phyloP scores from a whole-genome alignment of 2,113 vertebrate species.

The Sceloporus tristichus region DNA sequence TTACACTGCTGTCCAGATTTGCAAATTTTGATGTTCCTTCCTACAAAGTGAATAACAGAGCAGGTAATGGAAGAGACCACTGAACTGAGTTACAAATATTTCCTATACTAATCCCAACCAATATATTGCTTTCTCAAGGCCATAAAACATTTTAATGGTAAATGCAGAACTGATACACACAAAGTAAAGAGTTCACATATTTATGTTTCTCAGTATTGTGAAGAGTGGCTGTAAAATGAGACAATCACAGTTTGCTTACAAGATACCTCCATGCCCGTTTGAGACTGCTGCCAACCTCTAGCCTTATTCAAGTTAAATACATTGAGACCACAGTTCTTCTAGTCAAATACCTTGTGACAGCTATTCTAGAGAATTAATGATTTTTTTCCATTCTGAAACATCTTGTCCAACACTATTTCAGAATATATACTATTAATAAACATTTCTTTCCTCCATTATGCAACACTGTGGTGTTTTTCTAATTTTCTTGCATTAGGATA shows the following conservation, averaged over 20 bases:
- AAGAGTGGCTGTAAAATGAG: conserved; percentile 33
- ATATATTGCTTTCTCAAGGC: background rate
- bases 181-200: conserved; percentile 1
- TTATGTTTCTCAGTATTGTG: accelerated
- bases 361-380: conserved; percentile 1
- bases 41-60: conserved; percentile 71
- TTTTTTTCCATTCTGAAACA: background rate
- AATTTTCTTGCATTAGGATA: background rate
- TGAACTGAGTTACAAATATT: background rate
- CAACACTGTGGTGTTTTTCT: conserved; percentile 24
- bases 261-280: background rate
- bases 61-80: conserved; percentile 7
- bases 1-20: conserved; percentile 90
- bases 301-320: conserved; percentile 15
- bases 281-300: conserved; percentile 9
- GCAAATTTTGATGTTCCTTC: conserved; percentile 98
- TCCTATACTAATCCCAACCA: background rate
- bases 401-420: conserved; percentile 23
- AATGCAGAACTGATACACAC: no score
- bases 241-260: conserved; percentile 22
- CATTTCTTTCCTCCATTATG: conserved; percentile 16
- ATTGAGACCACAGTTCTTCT: background rate
- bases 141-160: background rate
- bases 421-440: conserved; percentile 26
- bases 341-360: background rate